Conservation (phyloP, 2,797 vertebrate species). For the Aselliscus stoliczkanus region DNA sequence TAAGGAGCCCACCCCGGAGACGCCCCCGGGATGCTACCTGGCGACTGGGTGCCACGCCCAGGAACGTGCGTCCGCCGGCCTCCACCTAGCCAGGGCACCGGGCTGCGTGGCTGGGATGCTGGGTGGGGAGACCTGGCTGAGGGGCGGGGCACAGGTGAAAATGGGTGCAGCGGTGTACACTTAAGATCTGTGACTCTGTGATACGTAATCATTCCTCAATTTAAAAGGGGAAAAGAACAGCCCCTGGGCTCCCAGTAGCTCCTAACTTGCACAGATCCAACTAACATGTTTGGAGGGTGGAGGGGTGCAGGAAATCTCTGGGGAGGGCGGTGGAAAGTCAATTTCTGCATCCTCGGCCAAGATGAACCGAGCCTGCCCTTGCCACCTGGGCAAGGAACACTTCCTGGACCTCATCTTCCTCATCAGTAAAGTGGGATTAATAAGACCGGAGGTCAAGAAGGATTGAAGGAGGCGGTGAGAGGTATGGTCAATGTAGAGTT, state of each 20-base stretch:
- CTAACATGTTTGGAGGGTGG: fast-evolving
- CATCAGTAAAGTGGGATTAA: background rate
- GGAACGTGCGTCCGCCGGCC: background rate
- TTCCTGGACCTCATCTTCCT: background rate
- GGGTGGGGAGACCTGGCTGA: too few relatives aligned
- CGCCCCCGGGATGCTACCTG: background rate
- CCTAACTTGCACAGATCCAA: background rate
- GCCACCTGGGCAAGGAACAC: fast-evolving
- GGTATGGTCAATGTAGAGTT: background rate
- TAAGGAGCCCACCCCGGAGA: background rate
- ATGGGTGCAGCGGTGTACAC: background rate
- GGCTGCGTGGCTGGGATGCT: background rate
- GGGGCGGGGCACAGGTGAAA: background rate
- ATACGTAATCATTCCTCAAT: fast-evolving
- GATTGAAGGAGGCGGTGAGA: fast-evolving
- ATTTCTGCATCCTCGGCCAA: background rate
- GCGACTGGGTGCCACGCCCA: background rate
- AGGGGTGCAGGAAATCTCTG: background rate
- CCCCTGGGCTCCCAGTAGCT: background rate
- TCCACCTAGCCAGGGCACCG: background rate
- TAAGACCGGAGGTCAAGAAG: background rate
- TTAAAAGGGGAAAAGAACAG: background rate
- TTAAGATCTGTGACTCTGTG: background rate
- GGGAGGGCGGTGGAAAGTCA: background rate
- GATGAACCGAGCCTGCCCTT: fast-evolving